phyloP scores from a whole-genome alignment of 1,140 invertebrate genomes.

The Diorhabda carinulata region DNA sequence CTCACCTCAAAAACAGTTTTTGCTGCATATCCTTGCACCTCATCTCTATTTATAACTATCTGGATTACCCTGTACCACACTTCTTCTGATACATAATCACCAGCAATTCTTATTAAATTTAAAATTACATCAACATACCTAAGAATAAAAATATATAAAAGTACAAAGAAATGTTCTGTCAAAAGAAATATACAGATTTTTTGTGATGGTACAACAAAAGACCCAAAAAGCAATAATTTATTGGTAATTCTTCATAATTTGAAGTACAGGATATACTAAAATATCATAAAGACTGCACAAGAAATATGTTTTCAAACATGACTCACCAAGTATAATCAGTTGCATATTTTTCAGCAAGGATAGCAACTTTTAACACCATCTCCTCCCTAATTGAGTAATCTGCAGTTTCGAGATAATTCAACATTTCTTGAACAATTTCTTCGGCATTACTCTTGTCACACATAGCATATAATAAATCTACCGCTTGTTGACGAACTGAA shows the following conservation, averaged over 20 bases:
- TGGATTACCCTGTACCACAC: conserved; percentile 99
- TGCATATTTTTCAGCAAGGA: conserved; percentile 98
- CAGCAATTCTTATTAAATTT: conserved; percentile 98
- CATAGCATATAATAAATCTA: conserved; percentile 99
- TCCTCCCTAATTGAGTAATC: conserved; percentile 99
- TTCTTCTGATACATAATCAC: conserved; percentile 96
- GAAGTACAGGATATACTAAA: too few relatives aligned
- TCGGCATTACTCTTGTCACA: conserved; percentile 99
- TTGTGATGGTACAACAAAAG: too few relatives aligned
- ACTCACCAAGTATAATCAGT: conserved; percentile 96
- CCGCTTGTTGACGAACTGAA: conserved; percentile 95
- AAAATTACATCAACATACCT: conserved; percentile 98
- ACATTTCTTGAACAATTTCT: conserved; percentile 99
- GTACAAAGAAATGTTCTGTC: too few relatives aligned
- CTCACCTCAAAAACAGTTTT: conserved; percentile 96
- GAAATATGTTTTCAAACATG: too few relatives aligned
- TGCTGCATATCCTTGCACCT: conserved; percentile 98
- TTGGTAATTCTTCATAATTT: too few relatives aligned
- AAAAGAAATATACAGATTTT: too few relatives aligned
- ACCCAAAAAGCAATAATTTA: too few relatives aligned
- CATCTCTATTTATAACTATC: conserved; percentile 98
- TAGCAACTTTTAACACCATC: conserved; percentile 99
- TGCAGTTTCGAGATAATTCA: conserved; percentile 97
- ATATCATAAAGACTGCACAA: too few relatives aligned
- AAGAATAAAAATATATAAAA: conserved; percentile 7